Percentiles rank a stretch among this genome's conserved stretches.
Conservation (phyloP, 2,888 invertebrate species). For the Drosophila kuntzei region DNA sequence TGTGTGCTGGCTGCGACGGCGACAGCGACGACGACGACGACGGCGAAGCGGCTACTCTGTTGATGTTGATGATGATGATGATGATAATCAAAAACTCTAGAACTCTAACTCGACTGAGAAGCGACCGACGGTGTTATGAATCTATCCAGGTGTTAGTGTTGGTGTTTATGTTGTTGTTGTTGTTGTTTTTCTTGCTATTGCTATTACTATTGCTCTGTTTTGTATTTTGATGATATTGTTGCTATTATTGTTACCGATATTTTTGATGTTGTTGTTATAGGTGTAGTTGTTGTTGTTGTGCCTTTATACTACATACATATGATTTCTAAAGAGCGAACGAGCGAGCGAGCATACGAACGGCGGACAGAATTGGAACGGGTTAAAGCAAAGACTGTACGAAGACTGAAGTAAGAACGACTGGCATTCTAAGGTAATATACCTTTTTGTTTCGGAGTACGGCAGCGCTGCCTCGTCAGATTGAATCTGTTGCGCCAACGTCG, state of each 20-base stretch:
- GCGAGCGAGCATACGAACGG: constrained; percentile 84
- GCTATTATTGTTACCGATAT: constrained; percentile 30
- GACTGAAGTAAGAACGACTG: constrained; percentile 86
- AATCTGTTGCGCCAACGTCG: constrained; percentile 65
- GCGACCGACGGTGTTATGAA: constrained; percentile 42
- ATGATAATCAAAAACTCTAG: constrained; percentile 43
- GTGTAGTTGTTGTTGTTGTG: constrained; percentile 45
- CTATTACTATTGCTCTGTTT: constrained; percentile 14
- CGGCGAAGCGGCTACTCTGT: constrained; percentile 43
- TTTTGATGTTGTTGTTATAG: constrained; percentile 36
- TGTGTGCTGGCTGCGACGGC: constrained; percentile 50
- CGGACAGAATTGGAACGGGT: constrained; percentile 86
- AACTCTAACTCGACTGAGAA: constrained; percentile 47
- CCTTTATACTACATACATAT: constrained; percentile 60
- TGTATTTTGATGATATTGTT: constrained; percentile 25
- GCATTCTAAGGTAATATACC: constrained; percentile 86
- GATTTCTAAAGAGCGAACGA: constrained; percentile 83
- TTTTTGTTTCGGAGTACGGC: constrained; percentile 84
- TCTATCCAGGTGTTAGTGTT: constrained; percentile 47
- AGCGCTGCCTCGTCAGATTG: constrained; percentile 60
- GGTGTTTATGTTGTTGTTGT: constrained; percentile 33
- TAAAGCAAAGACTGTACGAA: constrained; percentile 87
- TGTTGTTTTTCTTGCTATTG: constrained; percentile 26
- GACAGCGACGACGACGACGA: constrained; percentile 30
- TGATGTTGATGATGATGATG: constrained; percentile 6